Base-by-base conservation (phyloP, 2,113 vertebrate species). In the Thunnus maccoyii region DNA sequence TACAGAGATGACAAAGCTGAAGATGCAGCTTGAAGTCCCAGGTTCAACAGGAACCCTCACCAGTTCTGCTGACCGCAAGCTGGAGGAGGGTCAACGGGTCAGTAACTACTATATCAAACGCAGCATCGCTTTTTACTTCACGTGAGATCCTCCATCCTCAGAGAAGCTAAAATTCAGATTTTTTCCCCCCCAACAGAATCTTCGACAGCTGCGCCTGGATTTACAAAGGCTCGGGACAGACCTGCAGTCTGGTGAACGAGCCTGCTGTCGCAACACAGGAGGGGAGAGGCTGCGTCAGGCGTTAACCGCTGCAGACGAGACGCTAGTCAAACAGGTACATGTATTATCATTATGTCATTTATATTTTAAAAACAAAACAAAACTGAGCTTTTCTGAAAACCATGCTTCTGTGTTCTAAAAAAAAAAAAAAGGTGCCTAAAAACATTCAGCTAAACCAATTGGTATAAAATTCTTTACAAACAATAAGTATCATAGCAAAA, bases 1-100 rank as follows among this genome's bases (percentile, higher is more conserved):
- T 47, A n/a, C 90, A 99, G 98, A 98, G 83, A 55, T 98, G 67
- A 92, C 81, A 11, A 96, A 94, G 76, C 95, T 96, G 86, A 96
- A 95, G 86, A 94, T 92, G 76, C 93, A 97, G 90, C 71, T 96
- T 25, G 92, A 96, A 22, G 91, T 94, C 0, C 95, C 96, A 18
- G 94, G 94, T 70, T 92, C 95, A 3, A 82, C 96, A 13, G 95
- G 91, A 17, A 85, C 88, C 16, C 90, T 97, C 16, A 96, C 96
- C 13, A 75, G 5, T 52, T 92, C 97, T 51, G 96, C 96, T 36
- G 97, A 99, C 77, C 96, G 95, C 72, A 99, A 99, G 78, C 93
- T 99, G 79, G 95, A 96, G 36, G 97, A 98, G 4, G 97, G 97
- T 17, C 97, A 98, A 78, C 96, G 96, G 96, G 98, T 99, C 88